phyloP scores from a whole-genome alignment of 1,140 invertebrate species.

The Dysdera silvatica region DNA sequence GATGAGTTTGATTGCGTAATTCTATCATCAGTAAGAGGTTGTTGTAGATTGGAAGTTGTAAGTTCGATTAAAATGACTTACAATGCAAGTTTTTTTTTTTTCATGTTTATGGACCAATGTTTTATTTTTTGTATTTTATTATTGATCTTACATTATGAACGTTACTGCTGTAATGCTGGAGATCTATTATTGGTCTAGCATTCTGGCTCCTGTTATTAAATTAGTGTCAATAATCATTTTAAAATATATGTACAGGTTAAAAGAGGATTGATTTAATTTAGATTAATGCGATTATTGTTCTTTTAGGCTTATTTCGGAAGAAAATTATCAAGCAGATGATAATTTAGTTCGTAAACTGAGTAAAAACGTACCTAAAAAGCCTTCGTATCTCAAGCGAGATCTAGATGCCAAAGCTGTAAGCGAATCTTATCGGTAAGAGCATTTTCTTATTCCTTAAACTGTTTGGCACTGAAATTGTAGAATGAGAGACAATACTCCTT shows the following conservation, averaged over 20 bases:
- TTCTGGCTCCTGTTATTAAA: background rate
- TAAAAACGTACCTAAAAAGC: constrained; percentile 76
- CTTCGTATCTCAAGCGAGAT: constrained; percentile 83
- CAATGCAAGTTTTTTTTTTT: too few species aligned
- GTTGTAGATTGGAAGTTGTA: too few species aligned
- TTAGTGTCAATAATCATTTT: background rate
- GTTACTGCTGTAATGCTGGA: background rate
- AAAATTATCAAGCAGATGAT: constrained; percentile 31
- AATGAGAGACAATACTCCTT: too few species aligned
- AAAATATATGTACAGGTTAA: background rate
- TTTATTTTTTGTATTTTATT: background rate
- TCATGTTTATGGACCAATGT: background rate
- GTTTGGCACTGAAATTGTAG: constrained; percentile 14
- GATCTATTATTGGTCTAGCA: background rate
- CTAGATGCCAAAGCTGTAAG: constrained; percentile 88
- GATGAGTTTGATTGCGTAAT: too few species aligned
- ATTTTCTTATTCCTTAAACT: constrained; percentile 6
- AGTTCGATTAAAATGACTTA: too few species aligned
- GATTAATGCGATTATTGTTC: constrained; percentile 7
- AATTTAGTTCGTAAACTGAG: constrained; percentile 42
- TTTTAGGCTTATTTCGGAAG: constrained; percentile 32
- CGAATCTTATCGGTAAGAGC: constrained; percentile 53
- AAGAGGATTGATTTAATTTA: constrained; percentile 5
- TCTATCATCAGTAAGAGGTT: too few species aligned
- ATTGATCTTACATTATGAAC: background rate